Base-by-base conservation (phyloP, 2,888 invertebrate genomes). In the Spilarctia lutea region DNA sequence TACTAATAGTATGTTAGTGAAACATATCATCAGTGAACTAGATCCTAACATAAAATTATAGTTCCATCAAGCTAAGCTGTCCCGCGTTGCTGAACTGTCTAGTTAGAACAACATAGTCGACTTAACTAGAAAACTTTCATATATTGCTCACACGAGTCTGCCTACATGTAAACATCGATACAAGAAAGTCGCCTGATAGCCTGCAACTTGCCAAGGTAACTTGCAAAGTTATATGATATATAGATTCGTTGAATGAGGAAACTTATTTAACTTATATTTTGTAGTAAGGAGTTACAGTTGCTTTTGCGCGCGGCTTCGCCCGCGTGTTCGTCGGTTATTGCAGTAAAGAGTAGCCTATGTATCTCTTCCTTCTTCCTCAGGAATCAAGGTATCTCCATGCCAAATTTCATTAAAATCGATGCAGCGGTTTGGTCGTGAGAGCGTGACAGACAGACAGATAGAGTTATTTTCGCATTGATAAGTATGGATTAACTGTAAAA, bases 111-210 rank as follows among this genome's bases (percentile, higher is more conserved):
- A 83, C 77, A 74, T 73, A 75, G 78, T 78, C 75, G 70, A 67
- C 75, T 73, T 83, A 83, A 83, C 83, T 75, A 83, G 83, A 83
- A 83, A 83, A 83, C 72, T 83, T 83, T 66, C 65, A 71, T 80
- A 82, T 83, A 82, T 83, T 81, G 75, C 77, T 76, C 68, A 71
- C 56, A 72, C 72, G 63, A 68, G 70, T 65, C 27, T 63, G 65
- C 68, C 65, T 68, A 68, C 75, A 71, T 74, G 75, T 77, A 80
- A 79, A 79, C 75, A 76, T 68, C 75, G 76, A 75, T 78, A 76
- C 73, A 76, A 79, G 80, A 52, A 76, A 71, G 52, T 67, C 60
- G 30, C 70, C 65, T 56, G 66, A 74, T 71, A 71, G 63, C 35
- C 75, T 65, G 27, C 72, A 33, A 72, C 68, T 72, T 48, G 72